Evolutionary conservation across 1,140 invertebrate species (phyloP).

Genomic region (Galleria mellonella): DNA sequence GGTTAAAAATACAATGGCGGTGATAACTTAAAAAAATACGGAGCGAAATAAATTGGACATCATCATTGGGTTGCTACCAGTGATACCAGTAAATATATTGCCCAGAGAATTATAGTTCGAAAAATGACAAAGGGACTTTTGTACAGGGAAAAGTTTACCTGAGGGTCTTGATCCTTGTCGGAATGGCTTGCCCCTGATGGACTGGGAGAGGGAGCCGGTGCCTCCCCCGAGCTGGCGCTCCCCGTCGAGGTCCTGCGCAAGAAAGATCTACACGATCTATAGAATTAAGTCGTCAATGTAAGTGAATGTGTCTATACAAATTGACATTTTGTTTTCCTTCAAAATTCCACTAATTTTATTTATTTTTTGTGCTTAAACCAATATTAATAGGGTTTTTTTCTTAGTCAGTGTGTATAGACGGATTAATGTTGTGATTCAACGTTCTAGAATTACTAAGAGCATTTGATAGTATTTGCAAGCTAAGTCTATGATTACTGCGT

Average conservation of each 20-base stretch:
- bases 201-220: conserved; percentile 69
- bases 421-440: conserved; percentile 7
- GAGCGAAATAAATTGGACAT: too few relatives aligned
- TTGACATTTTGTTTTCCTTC: conserved; percentile 12
- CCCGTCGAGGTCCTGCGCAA: conserved; percentile 67
- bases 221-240: conserved; percentile 59
- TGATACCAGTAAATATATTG: too few relatives aligned
- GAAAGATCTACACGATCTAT: conserved; percentile 66
- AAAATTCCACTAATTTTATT: background rate
- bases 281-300: conserved; percentile 60
- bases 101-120: too few relatives aligned
- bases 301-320: conserved; percentile 42
- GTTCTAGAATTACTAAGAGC: background rate
- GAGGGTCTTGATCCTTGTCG: conserved; percentile 72
- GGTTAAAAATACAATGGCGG: too few relatives aligned
- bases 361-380: background rate
- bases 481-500: background rate
- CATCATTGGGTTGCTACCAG: too few relatives aligned
- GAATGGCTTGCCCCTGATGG: conserved; percentile 76
- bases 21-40: too few relatives aligned
- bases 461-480: conserved; percentile 3
- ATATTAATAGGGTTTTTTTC: background rate
- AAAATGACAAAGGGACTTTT: too few relatives aligned
- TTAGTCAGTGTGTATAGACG: conserved; percentile 3
- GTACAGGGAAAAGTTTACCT: conserved; percentile 54